These are phyloP conservation scores for Leucophenga maculata DNA, from an alignment of 2,888 invertebrate genomes.

Conservation along the genomic window DNA sequence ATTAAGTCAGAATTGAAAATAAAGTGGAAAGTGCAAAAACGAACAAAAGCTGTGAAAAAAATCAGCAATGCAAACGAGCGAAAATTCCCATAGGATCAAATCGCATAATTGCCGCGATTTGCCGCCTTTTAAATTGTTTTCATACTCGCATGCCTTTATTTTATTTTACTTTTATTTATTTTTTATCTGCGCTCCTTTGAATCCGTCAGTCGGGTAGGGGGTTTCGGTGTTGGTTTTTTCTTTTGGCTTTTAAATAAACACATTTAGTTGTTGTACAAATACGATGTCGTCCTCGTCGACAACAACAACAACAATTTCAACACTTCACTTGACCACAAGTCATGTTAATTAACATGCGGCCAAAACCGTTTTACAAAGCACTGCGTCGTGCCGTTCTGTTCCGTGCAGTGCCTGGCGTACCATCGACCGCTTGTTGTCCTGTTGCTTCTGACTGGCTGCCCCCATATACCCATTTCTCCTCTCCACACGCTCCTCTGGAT, in stretches of 20 bases:
- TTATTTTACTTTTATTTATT: slow-evolving; percentile 29
- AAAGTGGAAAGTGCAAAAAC: slow-evolving; percentile 9
- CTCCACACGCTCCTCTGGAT: slow-evolving; percentile 5
- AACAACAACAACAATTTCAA: slow-evolving; percentile 10
- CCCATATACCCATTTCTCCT: background rate
- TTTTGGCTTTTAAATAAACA: slow-evolving; percentile 57
- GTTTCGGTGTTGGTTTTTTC: slow-evolving; percentile 16
- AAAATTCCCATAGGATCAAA: slow-evolving; percentile 44
- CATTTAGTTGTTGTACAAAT: slow-evolving; percentile 59
- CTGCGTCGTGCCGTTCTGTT: background rate
- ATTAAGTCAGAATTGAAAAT: slow-evolving; percentile 18
- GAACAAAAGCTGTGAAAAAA: slow-evolving; percentile 3
- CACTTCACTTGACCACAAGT: slow-evolving; percentile 57
- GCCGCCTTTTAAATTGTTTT: slow-evolving; percentile 56
- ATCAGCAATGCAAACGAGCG: slow-evolving; percentile 6
- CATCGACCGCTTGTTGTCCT: slow-evolving; percentile 12
- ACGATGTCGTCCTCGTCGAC: slow-evolving; percentile 10
- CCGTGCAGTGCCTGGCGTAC: background rate
- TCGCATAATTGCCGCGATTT: slow-evolving; percentile 60
- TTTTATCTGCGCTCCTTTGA: slow-evolving; percentile 5
- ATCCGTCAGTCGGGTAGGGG: background rate
- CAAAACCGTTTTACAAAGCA: slow-evolving; percentile 39
- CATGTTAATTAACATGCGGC: slow-evolving; percentile 65
- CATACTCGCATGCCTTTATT: slow-evolving; percentile 35
- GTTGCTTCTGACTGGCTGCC: slow-evolving; percentile 43